These are phyloP conservation scores for Ophonus ardosiacus DNA, from an alignment of 2,888 invertebrate genomes.

Conservation along the genomic window DNA sequence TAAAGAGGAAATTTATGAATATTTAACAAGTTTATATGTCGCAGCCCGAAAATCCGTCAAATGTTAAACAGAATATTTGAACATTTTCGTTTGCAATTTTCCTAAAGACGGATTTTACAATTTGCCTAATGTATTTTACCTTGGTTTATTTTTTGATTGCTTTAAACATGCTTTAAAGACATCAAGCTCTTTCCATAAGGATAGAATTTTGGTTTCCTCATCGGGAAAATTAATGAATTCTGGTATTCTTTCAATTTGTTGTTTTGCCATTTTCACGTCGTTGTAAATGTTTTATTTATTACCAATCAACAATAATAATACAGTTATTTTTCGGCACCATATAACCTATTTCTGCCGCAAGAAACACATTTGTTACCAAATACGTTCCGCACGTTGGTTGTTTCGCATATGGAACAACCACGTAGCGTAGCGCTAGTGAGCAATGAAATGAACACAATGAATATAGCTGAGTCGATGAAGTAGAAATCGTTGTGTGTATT, in stretches of 20 bases:
- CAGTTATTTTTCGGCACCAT: not conserved
- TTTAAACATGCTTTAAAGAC: slow-evolving; percentile 93
- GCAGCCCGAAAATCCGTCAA: not conserved
- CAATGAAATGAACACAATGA: no score
- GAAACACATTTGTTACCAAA: no score
- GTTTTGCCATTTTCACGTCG: slow-evolving; percentile 55
- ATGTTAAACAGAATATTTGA: no score
- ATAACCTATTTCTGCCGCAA: slow-evolving; percentile 1
- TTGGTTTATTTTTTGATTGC: slow-evolving; percentile 93
- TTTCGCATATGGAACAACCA: no score
- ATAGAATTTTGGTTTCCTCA: slow-evolving; percentile 90
- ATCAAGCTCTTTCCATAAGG: slow-evolving; percentile 92
- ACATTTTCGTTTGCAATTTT: no score
- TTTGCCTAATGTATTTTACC: slow-evolving; percentile 75
- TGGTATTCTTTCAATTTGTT: slow-evolving; percentile 80
- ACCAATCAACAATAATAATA: not conserved
- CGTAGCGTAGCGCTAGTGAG: no score
- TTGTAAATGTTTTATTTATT: not conserved
- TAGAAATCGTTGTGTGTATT: no score
- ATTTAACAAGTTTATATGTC: not conserved
- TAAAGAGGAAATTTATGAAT: not conserved
- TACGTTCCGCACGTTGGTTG: no score
- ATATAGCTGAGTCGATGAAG: no score
- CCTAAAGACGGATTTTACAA: no score
- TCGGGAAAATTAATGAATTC: slow-evolving; percentile 93